Base-by-base conservation (phyloP, 2,888 invertebrate species). In the Epistrophe eligans region DNA sequence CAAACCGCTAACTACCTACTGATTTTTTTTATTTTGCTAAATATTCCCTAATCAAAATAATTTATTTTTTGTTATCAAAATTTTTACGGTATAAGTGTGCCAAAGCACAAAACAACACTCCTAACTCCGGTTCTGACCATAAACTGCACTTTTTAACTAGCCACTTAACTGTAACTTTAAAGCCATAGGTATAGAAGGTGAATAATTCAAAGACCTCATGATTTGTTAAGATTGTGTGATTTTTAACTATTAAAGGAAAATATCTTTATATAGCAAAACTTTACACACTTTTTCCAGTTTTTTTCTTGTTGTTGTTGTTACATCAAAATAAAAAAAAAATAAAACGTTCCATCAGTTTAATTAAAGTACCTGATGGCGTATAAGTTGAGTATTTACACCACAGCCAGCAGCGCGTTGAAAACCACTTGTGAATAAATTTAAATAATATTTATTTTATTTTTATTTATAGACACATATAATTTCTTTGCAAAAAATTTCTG, bases 191-290 rank as follows among this genome's bases (percentile, higher is more conserved):
- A 24, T 24, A 58, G 17, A 35, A 58, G 58, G 35, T 17, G 35
- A 58, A n/a, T 35, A 58, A 58, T 11, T 35, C n/a, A 32, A 58
- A 58, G 32, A 58, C 35, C 35, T 38, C 58, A 58, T 58, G 35
- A 35, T 9, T 13, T 58, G 17, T 11, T 35, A 19, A 7, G 35
- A 35, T 58, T 58, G 17, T 58, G 58, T 58, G 38, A 58, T 58
- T 58, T 58, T 58, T 11, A 35, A 38, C 35, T 17, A 2, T 38
- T 38, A 35, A 35, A 35, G 17, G 35, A 11, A 58, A 58, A 13
- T 11, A 7, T 58, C 32, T 35, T 32, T 4, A 57, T 5, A 57
- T 2, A 57, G 10, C 57, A 35, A n/a, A n/a, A 35, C n/a, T 57
- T 58, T 57, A n/a, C 57, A 35, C 10, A 35, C 35, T 35, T 57